These are phyloP conservation scores for Eupeodes corollae DNA, from an alignment of 1,140 invertebrate genomes.

Conservation along the genomic window DNA sequence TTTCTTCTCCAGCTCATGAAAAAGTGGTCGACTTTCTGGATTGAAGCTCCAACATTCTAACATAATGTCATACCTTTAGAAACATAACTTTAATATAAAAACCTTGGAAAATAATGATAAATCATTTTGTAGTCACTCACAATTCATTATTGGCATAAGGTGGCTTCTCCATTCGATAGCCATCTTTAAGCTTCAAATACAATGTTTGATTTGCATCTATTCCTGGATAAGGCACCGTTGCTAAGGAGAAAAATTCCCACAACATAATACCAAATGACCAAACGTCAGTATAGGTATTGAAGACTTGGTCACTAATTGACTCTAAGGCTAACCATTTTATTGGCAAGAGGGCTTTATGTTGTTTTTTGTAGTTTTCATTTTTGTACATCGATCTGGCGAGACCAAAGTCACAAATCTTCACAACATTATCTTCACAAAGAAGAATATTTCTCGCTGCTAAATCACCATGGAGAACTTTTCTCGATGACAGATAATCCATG, in stretches of 20 bases:
- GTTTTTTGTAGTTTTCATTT: slow-evolving; percentile 85
- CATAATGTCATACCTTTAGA: slow-evolving; percentile 71
- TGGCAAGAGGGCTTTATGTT: slow-evolving; percentile 65
- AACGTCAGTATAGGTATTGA: slow-evolving; percentile 80
- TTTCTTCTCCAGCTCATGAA: slow-evolving; percentile 57
- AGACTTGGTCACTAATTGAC: slow-evolving; percentile 65
- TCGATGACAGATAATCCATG: slow-evolving; percentile 86
- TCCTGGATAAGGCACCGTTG: slow-evolving; percentile 76
- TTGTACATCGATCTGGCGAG: slow-evolving; percentile 85
- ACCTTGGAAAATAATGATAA: not conserved
- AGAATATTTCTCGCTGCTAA: slow-evolving; percentile 91
- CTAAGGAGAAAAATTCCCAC: slow-evolving; percentile 90
- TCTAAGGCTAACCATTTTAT: slow-evolving; percentile 79
- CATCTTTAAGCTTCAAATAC: slow-evolving; percentile 63
- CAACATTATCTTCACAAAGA: slow-evolving; percentile 76
- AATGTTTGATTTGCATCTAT: slow-evolving; percentile 61
- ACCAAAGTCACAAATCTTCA: slow-evolving; percentile 96
- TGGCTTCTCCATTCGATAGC: slow-evolving; percentile 79
- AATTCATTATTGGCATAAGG: slow-evolving; percentile 62
- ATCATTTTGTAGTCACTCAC: too few species aligned
- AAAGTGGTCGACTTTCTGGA: slow-evolving; percentile 64
- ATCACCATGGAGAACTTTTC: slow-evolving; percentile 88
- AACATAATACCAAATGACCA: slow-evolving; percentile 90
- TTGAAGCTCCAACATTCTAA: slow-evolving; percentile 71
- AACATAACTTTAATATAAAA: slow-evolving; percentile 11